Percentiles rank a stretch among this genome's conserved stretches.
phyloP scores from a whole-genome alignment of 2,888 invertebrate genomes.

The Lepeophtheirus nordmannii region DNA sequence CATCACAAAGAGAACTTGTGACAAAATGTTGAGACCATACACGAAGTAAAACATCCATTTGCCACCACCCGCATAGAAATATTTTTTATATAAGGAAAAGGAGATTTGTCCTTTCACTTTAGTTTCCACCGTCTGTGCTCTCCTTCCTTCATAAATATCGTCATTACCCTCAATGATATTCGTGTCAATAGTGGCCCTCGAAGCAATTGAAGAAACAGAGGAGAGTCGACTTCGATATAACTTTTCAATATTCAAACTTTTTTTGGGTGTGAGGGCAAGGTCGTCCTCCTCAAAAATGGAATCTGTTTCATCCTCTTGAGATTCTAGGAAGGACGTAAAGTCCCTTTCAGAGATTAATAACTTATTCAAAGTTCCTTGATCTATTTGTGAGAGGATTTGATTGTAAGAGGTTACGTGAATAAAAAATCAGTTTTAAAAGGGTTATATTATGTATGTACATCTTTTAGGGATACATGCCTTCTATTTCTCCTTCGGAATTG shows the following conservation, averaged over 20 bases:
- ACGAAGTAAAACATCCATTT: not conserved
- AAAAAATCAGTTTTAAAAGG: too few relatives aligned
- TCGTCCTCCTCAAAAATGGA: not conserved
- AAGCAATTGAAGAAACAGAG: not conserved
- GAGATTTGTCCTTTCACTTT: not conserved
- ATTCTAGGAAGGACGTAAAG: slow-evolving; percentile 53
- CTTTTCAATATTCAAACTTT: not conserved
- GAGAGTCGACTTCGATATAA: not conserved
- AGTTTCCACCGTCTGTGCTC: not conserved
- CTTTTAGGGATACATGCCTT: not conserved
- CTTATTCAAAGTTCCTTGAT: slow-evolving; percentile 45
- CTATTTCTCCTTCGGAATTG: slow-evolving; percentile 17
- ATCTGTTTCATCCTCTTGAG: slow-evolving; percentile 38
- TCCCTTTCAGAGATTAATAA: slow-evolving; percentile 40
- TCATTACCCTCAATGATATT: not conserved
- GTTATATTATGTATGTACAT: too few relatives aligned
- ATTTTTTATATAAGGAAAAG: not conserved
- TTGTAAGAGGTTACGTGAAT: too few relatives aligned
- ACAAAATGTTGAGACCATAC: not conserved
- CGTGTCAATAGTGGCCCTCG: not conserved
- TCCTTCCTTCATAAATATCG: not conserved
- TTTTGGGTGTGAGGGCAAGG: not conserved
- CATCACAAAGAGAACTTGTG: not conserved
- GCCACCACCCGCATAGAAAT: not conserved
- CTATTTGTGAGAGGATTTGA: slow-evolving; percentile 27